Evolutionary conservation across 2,113 vertebrate species (phyloP), one percentile per base, ranked within the genome.

Genomic region (Apodemus speciosus): DNA sequence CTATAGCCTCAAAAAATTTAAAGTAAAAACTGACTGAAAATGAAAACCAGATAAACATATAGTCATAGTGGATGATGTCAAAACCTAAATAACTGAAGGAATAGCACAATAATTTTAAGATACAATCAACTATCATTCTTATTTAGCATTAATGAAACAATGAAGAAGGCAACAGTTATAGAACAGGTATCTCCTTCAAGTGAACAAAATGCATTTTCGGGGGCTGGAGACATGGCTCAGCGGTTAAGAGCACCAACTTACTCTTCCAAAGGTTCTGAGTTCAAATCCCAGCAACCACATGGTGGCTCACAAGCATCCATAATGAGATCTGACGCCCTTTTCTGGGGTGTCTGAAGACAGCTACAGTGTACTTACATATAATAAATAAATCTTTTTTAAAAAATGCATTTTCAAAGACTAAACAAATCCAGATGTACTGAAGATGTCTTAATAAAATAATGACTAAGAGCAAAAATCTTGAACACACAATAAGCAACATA

Each of bases 91-190:
- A 53, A 53, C 18, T 79, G 49, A 79, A 79, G 76, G 49, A 51
- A 86, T 21, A 91, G 16, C 25, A 83, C 10, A 75, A 38, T n/a
- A 77, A 69, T 71, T 77, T 79, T 89, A 89, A 73, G 43, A 72
- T 40, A 23, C 27, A 83, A 38, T 6, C 35, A 90, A 32, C 77
- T 20, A 69, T 8, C 30, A 85, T 60, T 69, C 46, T 43, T 23
- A 76, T 88, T 53, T 93, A 83, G 53, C 20, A 69, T 43, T 69
- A 60, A 43, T 53, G n/a, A 83, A 68, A 88, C 71, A 95, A 16
- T 85, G 10, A 56, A 21, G 51, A 3, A 40, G 1, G 4, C 46
- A 40, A 68, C 4, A 64, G 27, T 89, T 46, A 60, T 6, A 3
- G 0, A 3, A 35, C 9, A 68, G 38, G 5, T 21, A 53, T 51